These are phyloP conservation scores for Altica lythri DNA, from an alignment of 2,888 invertebrate genomes.

Conservation along the genomic window DNA sequence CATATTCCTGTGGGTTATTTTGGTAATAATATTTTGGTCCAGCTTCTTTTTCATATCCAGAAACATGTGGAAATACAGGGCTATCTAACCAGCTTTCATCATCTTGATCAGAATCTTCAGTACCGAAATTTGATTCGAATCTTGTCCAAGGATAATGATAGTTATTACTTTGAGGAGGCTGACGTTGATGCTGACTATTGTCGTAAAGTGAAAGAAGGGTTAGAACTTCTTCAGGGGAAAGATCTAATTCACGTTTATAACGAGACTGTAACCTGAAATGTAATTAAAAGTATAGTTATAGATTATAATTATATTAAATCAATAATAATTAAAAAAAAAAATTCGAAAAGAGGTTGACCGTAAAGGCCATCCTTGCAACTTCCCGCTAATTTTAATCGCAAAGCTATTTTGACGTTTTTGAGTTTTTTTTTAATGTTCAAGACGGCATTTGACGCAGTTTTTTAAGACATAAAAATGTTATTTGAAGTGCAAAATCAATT, in stretches of 20 bases:
- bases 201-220: slow-evolving; percentile 66
- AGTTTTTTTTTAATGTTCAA: too few relatives aligned
- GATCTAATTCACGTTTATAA: slow-evolving; percentile 65
- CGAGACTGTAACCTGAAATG: slow-evolving; percentile 53
- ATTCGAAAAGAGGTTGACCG: too few relatives aligned
- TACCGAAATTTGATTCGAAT: slow-evolving; percentile 59
- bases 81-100: slow-evolving; percentile 65
- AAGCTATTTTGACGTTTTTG: too few relatives aligned
- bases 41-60: slow-evolving; percentile 54
- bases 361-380: too few relatives aligned
- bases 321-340: too few relatives aligned
- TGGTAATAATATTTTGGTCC: slow-evolving; percentile 46
- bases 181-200: slow-evolving; percentile 58
- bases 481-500: too few relatives aligned
- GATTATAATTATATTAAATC: too few relatives aligned
- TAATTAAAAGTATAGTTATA: too few relatives aligned
- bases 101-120: slow-evolving; percentile 62
- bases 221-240: slow-evolving; percentile 66
- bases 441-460: too few relatives aligned
- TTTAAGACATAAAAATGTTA: too few relatives aligned
- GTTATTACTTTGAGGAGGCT: slow-evolving; percentile 22
- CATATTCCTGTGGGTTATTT: slow-evolving; percentile 40
- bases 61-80: slow-evolving; percentile 60
- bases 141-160: slow-evolving; percentile 59
- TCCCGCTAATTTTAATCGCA: too few relatives aligned